phyloP scores from a whole-genome alignment of 2,888 invertebrate species.

The Stratiomys singularior region DNA sequence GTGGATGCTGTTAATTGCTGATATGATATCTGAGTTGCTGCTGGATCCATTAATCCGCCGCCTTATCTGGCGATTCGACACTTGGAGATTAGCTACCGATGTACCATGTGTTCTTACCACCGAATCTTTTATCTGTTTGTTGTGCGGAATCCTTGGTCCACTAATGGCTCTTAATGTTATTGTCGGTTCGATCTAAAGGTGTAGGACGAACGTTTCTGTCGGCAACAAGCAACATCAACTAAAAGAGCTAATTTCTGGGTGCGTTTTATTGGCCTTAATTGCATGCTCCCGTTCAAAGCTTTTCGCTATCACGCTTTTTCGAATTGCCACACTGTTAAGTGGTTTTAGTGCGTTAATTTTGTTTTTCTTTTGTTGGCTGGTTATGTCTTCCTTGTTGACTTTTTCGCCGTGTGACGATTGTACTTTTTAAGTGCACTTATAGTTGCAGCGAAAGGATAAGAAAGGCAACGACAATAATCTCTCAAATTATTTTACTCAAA shows the following conservation, averaged over 20 bases:
- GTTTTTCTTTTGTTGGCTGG: background rate
- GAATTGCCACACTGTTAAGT: conserved; percentile 15
- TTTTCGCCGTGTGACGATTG: background rate
- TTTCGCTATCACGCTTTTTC: background rate
- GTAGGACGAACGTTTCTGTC: conserved; percentile 43
- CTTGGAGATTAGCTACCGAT: conserved; percentile 50
- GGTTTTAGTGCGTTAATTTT: conserved; percentile 8
- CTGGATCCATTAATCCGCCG: conserved; percentile 47
- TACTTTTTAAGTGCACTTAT: conserved; percentile 25
- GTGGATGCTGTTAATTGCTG: conserved; percentile 50
- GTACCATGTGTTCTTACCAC: conserved; percentile 32
- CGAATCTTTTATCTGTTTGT: conserved; percentile 44
- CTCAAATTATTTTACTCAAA: conserved; percentile 20
- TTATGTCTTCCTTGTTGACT: conserved; percentile 5
- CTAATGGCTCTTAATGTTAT: conserved; percentile 50
- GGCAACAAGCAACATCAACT: conserved; percentile 19
- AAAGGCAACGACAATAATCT: conserved; percentile 20
- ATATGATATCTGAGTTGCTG: conserved; percentile 49
- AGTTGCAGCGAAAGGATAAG: background rate
- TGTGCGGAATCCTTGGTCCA: conserved; percentile 36
- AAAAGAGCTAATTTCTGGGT: conserved; percentile 47
- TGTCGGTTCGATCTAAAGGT: conserved; percentile 44
- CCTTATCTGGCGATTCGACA: conserved; percentile 48
- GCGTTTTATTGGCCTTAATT: conserved; percentile 47
- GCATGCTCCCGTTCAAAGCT: conserved; percentile 25